These are phyloP conservation scores for Nymphicus hollandicus DNA, from an alignment of 2,113 vertebrate species.

Conservation along the genomic window DNA sequence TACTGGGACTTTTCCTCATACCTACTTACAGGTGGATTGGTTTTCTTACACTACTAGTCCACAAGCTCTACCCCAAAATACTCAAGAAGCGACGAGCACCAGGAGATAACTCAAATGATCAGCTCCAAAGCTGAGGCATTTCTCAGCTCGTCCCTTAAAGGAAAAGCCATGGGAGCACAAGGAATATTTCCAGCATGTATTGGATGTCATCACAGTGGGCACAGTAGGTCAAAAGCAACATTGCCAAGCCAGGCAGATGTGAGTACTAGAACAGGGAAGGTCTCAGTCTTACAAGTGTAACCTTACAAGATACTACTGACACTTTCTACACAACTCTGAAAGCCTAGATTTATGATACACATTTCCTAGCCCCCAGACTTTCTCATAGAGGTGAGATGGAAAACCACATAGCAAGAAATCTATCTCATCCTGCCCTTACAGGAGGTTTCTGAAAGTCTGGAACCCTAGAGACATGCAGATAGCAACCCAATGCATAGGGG, in stretches of 20 bases:
- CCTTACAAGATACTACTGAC: background rate
- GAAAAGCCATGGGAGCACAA: background rate
- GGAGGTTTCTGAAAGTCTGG: background rate
- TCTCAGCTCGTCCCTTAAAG: background rate
- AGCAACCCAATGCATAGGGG: background rate
- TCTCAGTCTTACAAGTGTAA: background rate
- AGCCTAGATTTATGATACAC: background rate
- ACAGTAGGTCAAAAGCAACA: background rate
- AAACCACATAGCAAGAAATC: background rate
- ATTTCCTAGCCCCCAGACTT: background rate
- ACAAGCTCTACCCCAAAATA: background rate
- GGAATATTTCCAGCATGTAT: background rate
- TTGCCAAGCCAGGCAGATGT: background rate
- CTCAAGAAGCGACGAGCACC: background rate
- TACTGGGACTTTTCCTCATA: background rate
- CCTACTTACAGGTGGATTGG: background rate
- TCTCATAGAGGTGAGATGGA: background rate
- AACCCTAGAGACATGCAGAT: background rate
- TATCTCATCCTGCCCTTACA: background rate
- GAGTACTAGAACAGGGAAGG: background rate
- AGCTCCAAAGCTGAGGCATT: background rate
- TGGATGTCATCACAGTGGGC: background rate
- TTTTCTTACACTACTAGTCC: background rate
- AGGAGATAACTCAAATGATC: background rate
- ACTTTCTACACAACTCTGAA: background rate